Evolutionary conservation across 2,113 vertebrate species (phyloP).

Genomic region (Oncorhynchus clarkii): DNA sequence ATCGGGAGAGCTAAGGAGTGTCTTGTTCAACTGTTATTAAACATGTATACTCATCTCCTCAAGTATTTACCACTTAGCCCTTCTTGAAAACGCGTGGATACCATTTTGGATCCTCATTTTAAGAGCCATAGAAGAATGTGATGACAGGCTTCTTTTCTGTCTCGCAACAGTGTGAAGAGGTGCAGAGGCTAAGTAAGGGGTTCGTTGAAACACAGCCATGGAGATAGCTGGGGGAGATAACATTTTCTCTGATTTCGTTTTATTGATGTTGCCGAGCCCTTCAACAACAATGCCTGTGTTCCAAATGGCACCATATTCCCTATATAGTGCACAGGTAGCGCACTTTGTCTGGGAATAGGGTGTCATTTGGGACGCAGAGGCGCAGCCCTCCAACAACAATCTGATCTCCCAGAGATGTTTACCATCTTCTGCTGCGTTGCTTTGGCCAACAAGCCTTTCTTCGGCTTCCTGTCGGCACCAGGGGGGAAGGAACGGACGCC

Average conservation of each 20-base stretch:
- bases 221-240: not conserved
- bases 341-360: too few species aligned
- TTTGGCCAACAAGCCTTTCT: conserved; percentile 57
- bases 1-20: not conserved
- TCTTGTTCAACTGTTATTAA: not conserved
- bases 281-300: too few species aligned
- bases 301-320: too few species aligned
- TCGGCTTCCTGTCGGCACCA: conserved; percentile 66
- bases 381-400: conserved; percentile 58
- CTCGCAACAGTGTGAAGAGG: not conserved
- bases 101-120: not conserved
- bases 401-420: conserved; percentile 61
- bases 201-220: not conserved
- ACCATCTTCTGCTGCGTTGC: conserved; percentile 43
- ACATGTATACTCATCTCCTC: too few species aligned
- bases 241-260: conserved; percentile 16
- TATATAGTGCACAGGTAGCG: too few species aligned
- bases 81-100: conserved; percentile 2
- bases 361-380: not conserved
- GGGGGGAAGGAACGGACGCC: conserved; percentile 45
- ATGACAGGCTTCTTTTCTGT: not conserved
- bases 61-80: too few species aligned
- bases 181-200: not conserved
- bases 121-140: not conserved
- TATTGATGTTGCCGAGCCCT: conserved; percentile 34